Evolutionary conservation across 2,888 invertebrate genomes (phyloP).

Genomic region (Harpalus rubripes): DNA sequence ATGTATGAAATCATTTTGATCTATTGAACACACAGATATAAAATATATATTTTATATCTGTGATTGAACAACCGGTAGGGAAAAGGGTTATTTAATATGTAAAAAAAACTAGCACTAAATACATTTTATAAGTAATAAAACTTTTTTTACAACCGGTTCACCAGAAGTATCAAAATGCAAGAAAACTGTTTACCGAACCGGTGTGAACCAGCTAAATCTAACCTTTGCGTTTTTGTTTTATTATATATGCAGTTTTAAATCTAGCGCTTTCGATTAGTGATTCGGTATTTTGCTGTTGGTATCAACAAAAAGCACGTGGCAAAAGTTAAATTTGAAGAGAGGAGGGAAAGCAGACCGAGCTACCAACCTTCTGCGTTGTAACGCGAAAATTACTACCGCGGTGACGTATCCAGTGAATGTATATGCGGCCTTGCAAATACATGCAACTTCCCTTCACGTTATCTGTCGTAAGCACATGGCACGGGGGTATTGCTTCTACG

Average conservation of each 20-base stretch:
- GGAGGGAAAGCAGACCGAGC: neutral
- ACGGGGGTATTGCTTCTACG: constrained; percentile 59
- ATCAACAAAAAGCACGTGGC: constrained; percentile 38
- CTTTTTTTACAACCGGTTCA: too few relatives aligned
- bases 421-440: constrained; percentile 61
- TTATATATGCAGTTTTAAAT: neutral
- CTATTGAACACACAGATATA: too few relatives aligned
- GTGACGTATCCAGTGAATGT: constrained; percentile 58
- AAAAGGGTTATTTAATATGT: too few relatives aligned
- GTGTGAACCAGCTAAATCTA: too few relatives aligned
- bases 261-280: neutral
- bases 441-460: constrained; percentile 66
- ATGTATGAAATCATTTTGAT: too few relatives aligned
- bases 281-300: neutral
- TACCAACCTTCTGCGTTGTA: constrained; percentile 34
- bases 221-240: too few relatives aligned
- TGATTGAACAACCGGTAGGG: too few relatives aligned
- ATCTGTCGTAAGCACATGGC: constrained; percentile 69
- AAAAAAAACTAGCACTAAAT: too few relatives aligned
- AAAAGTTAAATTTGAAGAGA: constrained; percentile 15
- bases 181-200: too few relatives aligned
- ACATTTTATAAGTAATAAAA: too few relatives aligned
- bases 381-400: constrained; percentile 13
- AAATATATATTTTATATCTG: too few relatives aligned
- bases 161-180: too few relatives aligned